Percentiles rank a stretch among this genome's conserved stretches.
phyloP scores from a whole-genome alignment of 2,113 vertebrate genomes.

The Forbesichthys papilliferus region DNA sequence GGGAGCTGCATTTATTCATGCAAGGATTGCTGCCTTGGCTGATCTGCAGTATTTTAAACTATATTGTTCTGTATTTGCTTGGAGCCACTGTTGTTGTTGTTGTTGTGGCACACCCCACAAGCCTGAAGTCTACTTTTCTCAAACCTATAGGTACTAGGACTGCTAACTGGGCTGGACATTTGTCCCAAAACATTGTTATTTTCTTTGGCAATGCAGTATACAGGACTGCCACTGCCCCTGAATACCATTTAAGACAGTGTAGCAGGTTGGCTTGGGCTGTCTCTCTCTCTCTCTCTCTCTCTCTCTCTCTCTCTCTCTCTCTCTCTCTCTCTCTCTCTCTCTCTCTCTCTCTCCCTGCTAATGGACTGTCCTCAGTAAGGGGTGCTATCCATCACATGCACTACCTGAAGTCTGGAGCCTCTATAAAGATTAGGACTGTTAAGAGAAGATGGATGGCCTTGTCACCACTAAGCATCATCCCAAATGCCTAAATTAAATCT shows the following conservation, averaged over 20 bases:
- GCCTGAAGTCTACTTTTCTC: conserved; percentile 28
- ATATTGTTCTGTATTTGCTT: conserved; percentile 21
- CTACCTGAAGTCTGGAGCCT: conserved; percentile 83
- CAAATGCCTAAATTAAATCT: conserved; percentile 82
- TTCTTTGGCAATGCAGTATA: conserved; percentile 44
- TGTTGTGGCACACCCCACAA: conserved; percentile 28
- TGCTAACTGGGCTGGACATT: conserved; percentile 52
- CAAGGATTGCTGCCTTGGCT: too few relatives aligned
- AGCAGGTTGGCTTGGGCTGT: conserved; percentile 52
- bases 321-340: conserved; percentile 14
- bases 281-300: conserved; percentile 67
- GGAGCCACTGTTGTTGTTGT: conserved; percentile 14
- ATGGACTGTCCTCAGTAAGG: conserved; percentile 72
- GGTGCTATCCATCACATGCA: conserved; percentile 84
- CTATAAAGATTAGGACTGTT: conserved; percentile 88
- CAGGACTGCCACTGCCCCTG: conserved; percentile 43
- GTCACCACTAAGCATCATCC: conserved; percentile 81
- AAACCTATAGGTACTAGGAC: conserved; percentile 25
- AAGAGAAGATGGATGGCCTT: conserved; percentile 89
- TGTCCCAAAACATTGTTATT: conserved; percentile 49
- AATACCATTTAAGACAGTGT: conserved; percentile 58
- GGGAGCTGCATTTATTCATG: not conserved
- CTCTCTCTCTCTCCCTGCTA: conserved; percentile 61
- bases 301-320: conserved; percentile 67
- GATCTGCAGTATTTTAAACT: not conserved